Percentiles rank a stretch among this genome's conserved stretches.
These are phyloP conservation scores for Scaptomyza pallida DNA, from an alignment of 1,140 invertebrate genomes.

Conservation along the genomic window DNA sequence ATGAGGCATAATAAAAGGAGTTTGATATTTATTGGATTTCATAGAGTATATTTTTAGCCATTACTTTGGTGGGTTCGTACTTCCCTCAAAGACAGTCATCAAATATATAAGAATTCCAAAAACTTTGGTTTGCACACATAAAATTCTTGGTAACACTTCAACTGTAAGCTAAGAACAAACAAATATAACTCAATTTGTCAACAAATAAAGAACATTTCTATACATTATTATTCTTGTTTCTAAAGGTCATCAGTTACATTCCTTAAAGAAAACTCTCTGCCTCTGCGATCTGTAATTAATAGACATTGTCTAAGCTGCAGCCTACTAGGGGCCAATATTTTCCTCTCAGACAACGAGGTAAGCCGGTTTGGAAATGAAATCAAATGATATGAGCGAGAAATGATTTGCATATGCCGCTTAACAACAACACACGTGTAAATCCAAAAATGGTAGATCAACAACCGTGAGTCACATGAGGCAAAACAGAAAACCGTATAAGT, in stretches of 20 bases:
- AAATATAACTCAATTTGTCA: slow-evolving; percentile 1
- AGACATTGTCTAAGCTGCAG: slow-evolving; percentile 35
- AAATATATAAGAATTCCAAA: no score
- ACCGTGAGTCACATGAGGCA: slow-evolving; percentile 28
- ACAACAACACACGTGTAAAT: slow-evolving; percentile 27
- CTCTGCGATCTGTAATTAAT: slow-evolving; percentile 45
- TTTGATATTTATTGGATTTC: not conserved
- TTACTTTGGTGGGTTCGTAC: no score
- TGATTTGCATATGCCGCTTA: slow-evolving; percentile 42
- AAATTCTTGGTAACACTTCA: no score
- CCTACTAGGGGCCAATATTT: slow-evolving; percentile 23
- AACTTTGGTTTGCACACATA: no score
- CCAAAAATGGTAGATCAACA: slow-evolving; percentile 9
- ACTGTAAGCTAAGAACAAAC: no score
- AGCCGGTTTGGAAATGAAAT: slow-evolving; percentile 18
- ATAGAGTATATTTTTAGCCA: not conserved
- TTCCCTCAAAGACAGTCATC: no score
- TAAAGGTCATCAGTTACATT: slow-evolving; percentile 6
- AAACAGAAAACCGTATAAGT: slow-evolving; percentile 11
- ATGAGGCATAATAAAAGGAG: no score
- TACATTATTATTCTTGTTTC: slow-evolving; percentile 1
- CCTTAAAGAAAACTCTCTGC: not conserved
- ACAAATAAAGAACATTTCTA: not conserved
- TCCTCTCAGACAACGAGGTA: slow-evolving; percentile 27
- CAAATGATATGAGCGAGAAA: slow-evolving; percentile 5